Percentiles rank a stretch among this genome's conserved stretches.
Conservation (phyloP, 2,113 vertebrate genomes). For the Sceloporus tristichus region DNA sequence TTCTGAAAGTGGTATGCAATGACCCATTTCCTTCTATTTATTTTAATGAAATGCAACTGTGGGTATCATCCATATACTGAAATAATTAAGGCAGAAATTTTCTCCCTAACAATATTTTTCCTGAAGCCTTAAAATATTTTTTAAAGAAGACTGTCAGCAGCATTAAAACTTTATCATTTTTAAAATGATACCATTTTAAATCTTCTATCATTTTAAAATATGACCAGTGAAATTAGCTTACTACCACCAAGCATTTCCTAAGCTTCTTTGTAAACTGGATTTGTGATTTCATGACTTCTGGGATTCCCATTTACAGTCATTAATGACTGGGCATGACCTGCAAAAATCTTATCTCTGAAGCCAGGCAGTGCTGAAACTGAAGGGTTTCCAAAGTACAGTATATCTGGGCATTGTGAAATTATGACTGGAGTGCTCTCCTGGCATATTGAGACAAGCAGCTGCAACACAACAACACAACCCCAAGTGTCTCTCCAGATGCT, state of each 20-base stretch:
- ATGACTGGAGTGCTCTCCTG: too few relatives aligned
- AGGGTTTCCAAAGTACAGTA: too few relatives aligned
- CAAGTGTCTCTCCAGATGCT: too few relatives aligned
- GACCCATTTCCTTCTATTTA: constrained; percentile 43
- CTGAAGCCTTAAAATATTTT: constrained; percentile 17
- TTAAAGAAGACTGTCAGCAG: background rate
- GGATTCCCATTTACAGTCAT: too few relatives aligned
- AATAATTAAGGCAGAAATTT: constrained; percentile 34
- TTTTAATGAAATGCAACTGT: constrained; percentile 40
- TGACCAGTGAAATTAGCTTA: constrained; percentile 27
- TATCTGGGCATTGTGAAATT: too few relatives aligned
- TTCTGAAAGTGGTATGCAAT: constrained; percentile 19
- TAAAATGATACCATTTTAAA: background rate
- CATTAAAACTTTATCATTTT: background rate
- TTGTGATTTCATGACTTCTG: too few relatives aligned
- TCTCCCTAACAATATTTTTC: background rate
- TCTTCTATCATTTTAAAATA: constrained; percentile 21
- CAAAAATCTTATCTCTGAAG: too few relatives aligned
- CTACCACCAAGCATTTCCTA: background rate
- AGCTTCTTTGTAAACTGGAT: too few relatives aligned
- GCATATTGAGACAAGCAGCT: too few relatives aligned
- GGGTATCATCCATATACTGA: constrained; percentile 3
- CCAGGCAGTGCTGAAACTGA: too few relatives aligned
- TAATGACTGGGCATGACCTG: too few relatives aligned
- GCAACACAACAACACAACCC: too few relatives aligned